Evolutionary conservation across 2,888 invertebrate species (phyloP).

Genomic region (Cephus nigrinus): DNA sequence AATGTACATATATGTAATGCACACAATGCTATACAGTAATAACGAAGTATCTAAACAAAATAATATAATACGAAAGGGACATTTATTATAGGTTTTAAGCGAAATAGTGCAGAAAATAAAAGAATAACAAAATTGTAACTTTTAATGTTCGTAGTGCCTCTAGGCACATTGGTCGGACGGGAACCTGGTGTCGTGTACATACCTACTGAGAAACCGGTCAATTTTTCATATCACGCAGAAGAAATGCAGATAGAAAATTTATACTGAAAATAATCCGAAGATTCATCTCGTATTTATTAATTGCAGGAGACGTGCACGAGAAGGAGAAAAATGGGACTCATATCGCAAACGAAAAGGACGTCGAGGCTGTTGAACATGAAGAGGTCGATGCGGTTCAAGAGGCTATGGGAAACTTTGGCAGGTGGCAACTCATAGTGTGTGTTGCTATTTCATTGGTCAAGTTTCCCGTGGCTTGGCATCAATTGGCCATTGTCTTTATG

Average conservation of each 20-base stretch:
- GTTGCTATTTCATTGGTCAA: constrained; percentile 77
- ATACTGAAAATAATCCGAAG: background rate
- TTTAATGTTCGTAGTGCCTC: background rate
- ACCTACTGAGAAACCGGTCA: background rate
- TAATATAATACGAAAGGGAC: too few relatives aligned
- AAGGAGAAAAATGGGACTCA: constrained; percentile 37
- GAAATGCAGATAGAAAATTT: background rate
- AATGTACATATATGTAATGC: background rate
- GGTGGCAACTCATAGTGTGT: constrained; percentile 81
- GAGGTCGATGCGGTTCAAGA: constrained; percentile 74
- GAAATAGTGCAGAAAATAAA: background rate
- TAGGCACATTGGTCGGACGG: background rate
- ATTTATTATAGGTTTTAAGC: background rate
- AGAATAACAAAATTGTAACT: background rate
- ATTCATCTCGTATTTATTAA: background rate
- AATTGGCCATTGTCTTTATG: constrained; percentile 81
- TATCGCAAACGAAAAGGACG: constrained; percentile 41
- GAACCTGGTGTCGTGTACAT: background rate
- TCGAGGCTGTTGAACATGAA: constrained; percentile 30
- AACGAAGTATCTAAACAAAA: too few relatives aligned
- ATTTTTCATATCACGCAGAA: background rate
- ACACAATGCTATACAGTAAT: too few relatives aligned
- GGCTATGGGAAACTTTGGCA: constrained; percentile 78
- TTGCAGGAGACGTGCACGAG: constrained; percentile 49
- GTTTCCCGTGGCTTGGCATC: constrained; percentile 85